These are phyloP conservation scores for Epizoanthus scotinus DNA, from an alignment of 92 coral and sea anemone genomes.

Conservation along the genomic window DNA sequence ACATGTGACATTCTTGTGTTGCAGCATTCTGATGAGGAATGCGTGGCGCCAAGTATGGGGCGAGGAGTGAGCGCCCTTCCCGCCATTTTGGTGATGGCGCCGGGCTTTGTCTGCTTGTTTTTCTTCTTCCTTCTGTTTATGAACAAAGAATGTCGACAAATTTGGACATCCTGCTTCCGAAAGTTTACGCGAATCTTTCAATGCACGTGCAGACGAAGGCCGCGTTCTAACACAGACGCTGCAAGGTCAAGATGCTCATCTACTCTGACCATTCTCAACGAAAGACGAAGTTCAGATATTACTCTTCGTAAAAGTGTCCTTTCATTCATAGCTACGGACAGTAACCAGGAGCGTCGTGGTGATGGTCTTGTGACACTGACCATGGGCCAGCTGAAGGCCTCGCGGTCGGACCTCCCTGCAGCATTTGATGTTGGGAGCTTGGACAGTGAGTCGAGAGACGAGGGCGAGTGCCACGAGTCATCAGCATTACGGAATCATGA, in stretches of 20 bases:
- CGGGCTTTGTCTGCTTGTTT: slow-evolving; percentile 85
- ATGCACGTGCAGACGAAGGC: slow-evolving; percentile 17
- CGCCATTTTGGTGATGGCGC: slow-evolving; percentile 68
- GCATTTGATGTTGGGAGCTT: background rate
- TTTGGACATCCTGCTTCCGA: slow-evolving; percentile 71
- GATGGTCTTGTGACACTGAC: slow-evolving; percentile 33
- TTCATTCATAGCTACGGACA: slow-evolving; percentile 14
- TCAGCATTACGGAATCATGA: background rate
- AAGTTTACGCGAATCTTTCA: slow-evolving; percentile 32
- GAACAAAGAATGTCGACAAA: slow-evolving; percentile 92
- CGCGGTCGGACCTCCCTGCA: background rate
- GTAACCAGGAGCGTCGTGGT: slow-evolving; percentile 25
- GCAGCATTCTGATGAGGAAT: slow-evolving; percentile 48
- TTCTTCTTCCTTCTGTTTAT: slow-evolving; percentile 80
- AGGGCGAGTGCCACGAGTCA: background rate
- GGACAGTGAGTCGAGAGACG: slow-evolving; percentile 12
- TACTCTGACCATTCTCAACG: slow-evolving; percentile 57
- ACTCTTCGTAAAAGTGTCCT: background rate
- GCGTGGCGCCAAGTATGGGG: slow-evolving; percentile 59
- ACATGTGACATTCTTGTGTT: background rate
- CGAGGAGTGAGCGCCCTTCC: slow-evolving; percentile 46
- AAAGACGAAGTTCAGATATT: slow-evolving; percentile 53
- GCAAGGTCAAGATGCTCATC: slow-evolving; percentile 70
- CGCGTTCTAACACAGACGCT: slow-evolving; percentile 44
- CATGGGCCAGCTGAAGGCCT: slow-evolving; percentile 26